Base-by-base conservation (phyloP, 2,888 invertebrate species). In the Scaptomyza flava region DNA sequence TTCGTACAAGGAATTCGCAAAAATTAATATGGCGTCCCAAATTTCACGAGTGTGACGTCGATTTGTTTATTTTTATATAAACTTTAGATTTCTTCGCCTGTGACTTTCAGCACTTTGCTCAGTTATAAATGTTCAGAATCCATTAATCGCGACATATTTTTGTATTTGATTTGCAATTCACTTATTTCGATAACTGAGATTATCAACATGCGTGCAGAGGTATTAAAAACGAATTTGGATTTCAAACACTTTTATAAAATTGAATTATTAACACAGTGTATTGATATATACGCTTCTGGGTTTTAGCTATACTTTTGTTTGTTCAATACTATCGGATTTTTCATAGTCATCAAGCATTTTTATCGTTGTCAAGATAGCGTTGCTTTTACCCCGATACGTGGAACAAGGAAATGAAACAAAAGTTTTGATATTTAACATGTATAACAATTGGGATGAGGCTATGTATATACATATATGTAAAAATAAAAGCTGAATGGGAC, bases 111-210 rank as follows among this genome's bases (percentile, higher is more conserved):
- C 74, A 68, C 76, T 75, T 57, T 41, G 43, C 60, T 51, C 48
- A 60, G 67, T 81, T 89, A 90, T 82, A 90, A 90, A 82, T 89
- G 90, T 90, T 90, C 89, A 86, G 82, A 89, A 86, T 87, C 87
- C 77, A 87, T 83, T 71, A 74, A 77, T 71, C 83, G 89, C 85
- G 81, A 83, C 89, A 90, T 90, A 87, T 87, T 89, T 88, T 75
- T 68, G 71, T 80, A 71, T 71, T 71, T 78, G 20, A 61, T 53
- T 23, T 48, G 57, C 17, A 34, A 38, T 41, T 50, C 41, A 42
- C 38, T n/a, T 31, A 8, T 59, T 42, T 54, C 38, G 27, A 8
- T 23, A 12, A 17, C 45, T 23, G 14, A 48, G 42, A 33, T 48
- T 17, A 42, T 36, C 47, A 51, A 45, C 36, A 12, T 38, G 31